A percentile compares a stretch with the other conserved stretches of the same genome.
phyloP scores from a whole-genome alignment of 1,140 invertebrate species.

The Gonatopus flavifemur region DNA sequence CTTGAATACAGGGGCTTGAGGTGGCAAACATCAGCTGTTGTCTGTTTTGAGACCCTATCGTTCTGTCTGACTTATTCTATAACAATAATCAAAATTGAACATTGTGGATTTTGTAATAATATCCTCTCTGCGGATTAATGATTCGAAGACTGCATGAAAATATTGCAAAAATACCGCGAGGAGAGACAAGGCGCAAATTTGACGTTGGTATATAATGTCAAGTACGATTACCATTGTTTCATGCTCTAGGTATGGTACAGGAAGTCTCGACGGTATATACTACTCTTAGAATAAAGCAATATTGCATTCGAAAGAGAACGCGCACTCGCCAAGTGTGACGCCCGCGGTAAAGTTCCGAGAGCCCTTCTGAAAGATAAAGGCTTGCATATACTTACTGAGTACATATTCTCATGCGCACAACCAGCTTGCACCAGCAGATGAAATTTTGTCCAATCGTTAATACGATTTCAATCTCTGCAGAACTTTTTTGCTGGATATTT shows the following conservation, averaged over 20 bases:
- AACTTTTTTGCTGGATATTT: too few relatives aligned
- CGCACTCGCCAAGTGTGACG: constrained; percentile 36
- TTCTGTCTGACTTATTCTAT: too few relatives aligned
- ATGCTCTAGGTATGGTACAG: constrained; percentile 29
- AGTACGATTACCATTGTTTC: constrained; percentile 44
- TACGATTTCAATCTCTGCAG: constrained; percentile 38
- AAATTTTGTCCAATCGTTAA: constrained; percentile 41
- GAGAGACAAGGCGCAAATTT: too few relatives aligned
- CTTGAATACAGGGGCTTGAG: too few relatives aligned
- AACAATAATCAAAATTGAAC: too few relatives aligned
- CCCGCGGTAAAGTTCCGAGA: constrained; percentile 49
- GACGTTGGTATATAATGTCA: too few relatives aligned
- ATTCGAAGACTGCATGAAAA: too few relatives aligned
- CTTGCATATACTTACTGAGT: constrained; percentile 48
- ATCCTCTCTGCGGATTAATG: too few relatives aligned
- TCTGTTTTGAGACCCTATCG: too few relatives aligned
- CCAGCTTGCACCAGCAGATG: constrained; percentile 20
- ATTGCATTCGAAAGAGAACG: constrained; percentile 42
- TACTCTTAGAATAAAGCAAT: constrained; percentile 40
- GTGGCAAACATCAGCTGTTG: too few relatives aligned
- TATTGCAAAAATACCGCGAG: too few relatives aligned
- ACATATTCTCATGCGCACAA: constrained; percentile 29
- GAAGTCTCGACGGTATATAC: constrained; percentile 27
- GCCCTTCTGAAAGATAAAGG: constrained; percentile 42
- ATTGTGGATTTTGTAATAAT: too few relatives aligned